phyloP scores from a whole-genome alignment of 2,888 invertebrate genomes.

The Silvanus unidentatus region DNA sequence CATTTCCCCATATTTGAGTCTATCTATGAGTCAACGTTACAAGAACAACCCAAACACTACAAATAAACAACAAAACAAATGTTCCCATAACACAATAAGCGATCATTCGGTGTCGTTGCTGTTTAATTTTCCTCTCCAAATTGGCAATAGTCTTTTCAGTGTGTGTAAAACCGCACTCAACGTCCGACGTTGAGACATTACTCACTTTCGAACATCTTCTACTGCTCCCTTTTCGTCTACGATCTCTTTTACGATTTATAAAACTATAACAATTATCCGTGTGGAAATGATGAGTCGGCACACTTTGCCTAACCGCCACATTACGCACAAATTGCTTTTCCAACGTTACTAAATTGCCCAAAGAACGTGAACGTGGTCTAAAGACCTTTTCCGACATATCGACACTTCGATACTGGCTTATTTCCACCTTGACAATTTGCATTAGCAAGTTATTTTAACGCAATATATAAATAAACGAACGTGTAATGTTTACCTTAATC shows the following conservation, averaged over 20 bases:
- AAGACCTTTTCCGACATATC: too few relatives aligned
- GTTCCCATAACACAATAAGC: conserved; percentile 54
- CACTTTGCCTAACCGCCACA: too few relatives aligned
- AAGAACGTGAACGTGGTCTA: too few relatives aligned
- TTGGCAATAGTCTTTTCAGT: background rate
- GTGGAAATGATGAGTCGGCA: background rate
- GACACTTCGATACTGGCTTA: too few relatives aligned
- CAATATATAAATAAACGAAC: too few relatives aligned
- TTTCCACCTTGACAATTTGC: too few relatives aligned
- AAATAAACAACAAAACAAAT: conserved; percentile 66
- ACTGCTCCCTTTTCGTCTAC: background rate
- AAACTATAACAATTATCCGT: background rate
- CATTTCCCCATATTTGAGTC: conserved; percentile 13
- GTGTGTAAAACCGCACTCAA: background rate
- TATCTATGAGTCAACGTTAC: conserved; percentile 58
- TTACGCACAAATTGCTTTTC: too few relatives aligned
- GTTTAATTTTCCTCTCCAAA: conserved; percentile 1
- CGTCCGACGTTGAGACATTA: too few relatives aligned
- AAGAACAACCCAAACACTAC: conserved; percentile 70
- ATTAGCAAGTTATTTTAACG: too few relatives aligned
- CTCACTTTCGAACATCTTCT: too few relatives aligned
- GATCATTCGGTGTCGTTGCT: conserved; percentile 1
- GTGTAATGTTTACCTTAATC: too few relatives aligned
- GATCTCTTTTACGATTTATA: background rate
- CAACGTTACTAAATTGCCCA: too few relatives aligned